Evolutionary conservation across 2,888 invertebrate species (phyloP).

Genomic region (Lamellibrachia satsuma): DNA sequence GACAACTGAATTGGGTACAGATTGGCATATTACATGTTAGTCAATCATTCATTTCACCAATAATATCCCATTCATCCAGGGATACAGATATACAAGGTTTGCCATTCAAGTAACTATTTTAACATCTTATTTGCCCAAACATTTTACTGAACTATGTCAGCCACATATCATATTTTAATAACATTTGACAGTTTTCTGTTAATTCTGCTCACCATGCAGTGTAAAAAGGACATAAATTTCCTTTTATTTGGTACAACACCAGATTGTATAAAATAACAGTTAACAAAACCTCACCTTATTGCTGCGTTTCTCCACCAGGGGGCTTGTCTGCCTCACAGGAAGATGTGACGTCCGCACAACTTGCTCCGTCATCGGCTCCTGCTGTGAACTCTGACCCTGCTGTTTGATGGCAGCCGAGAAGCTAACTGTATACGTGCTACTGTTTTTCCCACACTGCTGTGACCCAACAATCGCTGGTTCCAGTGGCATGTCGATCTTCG

Average conservation of each 20-base stretch:
- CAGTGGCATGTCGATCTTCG: slow-evolving; percentile 21
- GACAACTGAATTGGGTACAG: too few relatives aligned
- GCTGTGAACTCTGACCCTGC: background rate
- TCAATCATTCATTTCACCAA: too few relatives aligned
- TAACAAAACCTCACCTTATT: background rate
- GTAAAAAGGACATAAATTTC: too few relatives aligned
- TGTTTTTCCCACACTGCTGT: background rate
- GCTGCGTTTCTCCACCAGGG: background rate
- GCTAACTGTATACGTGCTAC: background rate
- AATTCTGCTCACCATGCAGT: too few relatives aligned
- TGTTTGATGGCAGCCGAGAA: slow-evolving; percentile 8
- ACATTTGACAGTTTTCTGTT: too few relatives aligned
- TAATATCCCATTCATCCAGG: too few relatives aligned
- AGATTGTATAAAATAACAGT: background rate
- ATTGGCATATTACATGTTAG: too few relatives aligned
- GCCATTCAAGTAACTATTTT: background rate
- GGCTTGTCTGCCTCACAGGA: background rate
- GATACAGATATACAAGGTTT: background rate
- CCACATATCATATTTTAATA: too few relatives aligned
- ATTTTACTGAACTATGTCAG: too few relatives aligned
- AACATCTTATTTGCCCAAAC: too few relatives aligned
- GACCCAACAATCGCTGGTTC: background rate
- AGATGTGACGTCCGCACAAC: background rate
- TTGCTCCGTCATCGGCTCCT: background rate
- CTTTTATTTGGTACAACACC: background rate